Conservation (phyloP, 2,113 vertebrate species). For the Sinocyclocheilus grahami region DNA sequence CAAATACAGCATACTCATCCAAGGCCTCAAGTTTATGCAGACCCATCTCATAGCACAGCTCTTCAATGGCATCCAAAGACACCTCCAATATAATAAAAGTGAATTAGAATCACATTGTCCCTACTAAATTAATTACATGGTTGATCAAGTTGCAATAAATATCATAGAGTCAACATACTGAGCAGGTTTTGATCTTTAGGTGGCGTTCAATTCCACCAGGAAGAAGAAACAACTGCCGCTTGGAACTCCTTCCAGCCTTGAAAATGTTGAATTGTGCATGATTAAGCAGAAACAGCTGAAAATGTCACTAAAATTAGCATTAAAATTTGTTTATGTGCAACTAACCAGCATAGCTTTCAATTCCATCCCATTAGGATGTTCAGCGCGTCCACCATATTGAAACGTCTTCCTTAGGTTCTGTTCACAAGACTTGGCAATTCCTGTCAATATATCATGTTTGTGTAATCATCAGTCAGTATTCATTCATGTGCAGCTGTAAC, state of each 20-base stretch:
- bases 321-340: constrained; percentile 1
- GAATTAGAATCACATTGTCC: neutral
- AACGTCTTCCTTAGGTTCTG: constrained; percentile 91
- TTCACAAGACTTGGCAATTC: constrained; percentile 92
- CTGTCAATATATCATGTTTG: constrained; percentile 62
- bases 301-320: neutral
- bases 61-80: constrained; percentile 87
- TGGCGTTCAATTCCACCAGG: constrained; percentile 91
- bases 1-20: constrained; percentile 90
- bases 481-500: neutral
- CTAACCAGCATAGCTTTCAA: constrained; percentile 95
- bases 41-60: constrained; percentile 93
- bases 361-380: constrained; percentile 88
- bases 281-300: neutral
- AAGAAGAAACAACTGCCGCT: constrained; percentile 93
- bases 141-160: neutral
- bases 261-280: neutral
- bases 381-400: constrained; percentile 84
- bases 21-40: constrained; percentile 82
- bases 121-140: neutral
- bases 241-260: constrained; percentile 93
- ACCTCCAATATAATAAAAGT: constrained; percentile 74
- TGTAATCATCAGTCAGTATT: neutral
- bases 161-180: constrained; percentile 75
- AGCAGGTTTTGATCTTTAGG: constrained; percentile 95